Base-by-base conservation (phyloP, 35 echinoderm and acorn worm species). In the Eucidaris tribuloides region DNA sequence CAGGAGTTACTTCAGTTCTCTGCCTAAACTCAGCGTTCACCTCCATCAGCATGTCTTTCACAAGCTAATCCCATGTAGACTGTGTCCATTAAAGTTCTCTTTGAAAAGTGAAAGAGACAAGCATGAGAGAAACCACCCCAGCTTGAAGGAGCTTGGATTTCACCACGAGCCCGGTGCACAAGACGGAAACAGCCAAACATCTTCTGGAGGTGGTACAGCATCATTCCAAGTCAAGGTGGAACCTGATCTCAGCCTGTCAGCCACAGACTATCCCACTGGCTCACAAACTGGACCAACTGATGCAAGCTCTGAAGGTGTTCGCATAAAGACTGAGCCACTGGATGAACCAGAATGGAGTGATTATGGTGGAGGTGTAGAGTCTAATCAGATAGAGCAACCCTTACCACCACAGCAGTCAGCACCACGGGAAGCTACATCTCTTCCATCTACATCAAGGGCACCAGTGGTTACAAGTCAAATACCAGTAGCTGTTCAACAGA, bases 61-160 rank as follows among this genome's bases (percentile, higher is more conserved):
- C 68, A 74, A 74, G 41, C 38, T 74, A 7, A 42, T 74, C 35
- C 38, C 2, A 1, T 74, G 68, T 22, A 74, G 37, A n/a, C 36
- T 42, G 36, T 74, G 68, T 74, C 68, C 68, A 14, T 36, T 74
- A 43, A 74, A 40, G 44, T 74, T 74, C 68, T 6, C 68, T 36
- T 24, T 35, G 9, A 33, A n/a, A 41, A 40, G 44, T 27, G 68
- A 74, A 36, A 13, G 17, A n/a, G 40, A 74, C 11, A 74, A 44
- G 44, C 68, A 74, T 74, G 68, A 74, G 68, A 27, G 9, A 44
- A 24, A 74, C 41, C 68, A 74, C n/a, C 68, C 68, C 18, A 40
- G 44, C 68, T 74, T 22, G 34, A 74, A 74, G 19, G 11, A 74
- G 7, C 38, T 74, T 2, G 68, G 44, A 40, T 74, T 74, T 22